Base-by-base conservation (phyloP, 2,113 vertebrate species). In the Seriola rivoliana region DNA sequence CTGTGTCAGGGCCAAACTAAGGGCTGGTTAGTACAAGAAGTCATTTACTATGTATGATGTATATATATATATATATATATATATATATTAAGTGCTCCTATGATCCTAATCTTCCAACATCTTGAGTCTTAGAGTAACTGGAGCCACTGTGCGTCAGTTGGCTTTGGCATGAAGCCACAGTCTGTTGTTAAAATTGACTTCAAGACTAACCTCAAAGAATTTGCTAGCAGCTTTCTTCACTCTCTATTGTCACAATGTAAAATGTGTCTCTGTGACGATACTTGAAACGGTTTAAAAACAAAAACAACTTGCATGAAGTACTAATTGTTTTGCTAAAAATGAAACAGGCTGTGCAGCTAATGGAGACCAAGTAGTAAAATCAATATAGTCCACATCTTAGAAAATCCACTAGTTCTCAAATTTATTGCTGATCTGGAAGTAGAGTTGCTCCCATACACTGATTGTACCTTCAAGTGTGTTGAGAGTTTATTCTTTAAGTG, bases 401-500 rank as follows among this genome's bases (percentile, higher is more conserved):
- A 54, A 55, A 57, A 77, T 52, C 5, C n/a, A 17, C 13, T 7
- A 52, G 12, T 17, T 5, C 8, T 19, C 1, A 11, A 9, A 71
- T 70, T 8, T 62, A 21, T 12, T 38, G 21, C 19, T 65, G 8
- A 44, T 5, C 19, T 17, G 17, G 17, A 16, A 5, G 3, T 16
- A 11, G 40, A 16, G 59, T 34, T 40, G n/a, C 14, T 29, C 42
- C 36, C 11, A 23, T 2, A 44, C 17, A 44, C 3, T 10, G 36
- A 7, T 46, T 1, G 13, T 2, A 8, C 38, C 36, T 68, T 60
- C 8, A 1, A 23, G 19, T 71, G 21, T 40, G 29, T 58, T 9
- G 4, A 46, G 25, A 5, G 32, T 48, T 75, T 25, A 32, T 78
- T 74, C 64, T 57, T 63, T 5, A 88, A 84, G 88, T 87, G 82